A percentile compares a stretch with the other conserved stretches of the same genome.
These are phyloP conservation scores for Junonia oenone DNA, from an alignment of 2,888 invertebrate genomes.

Conservation along the genomic window DNA sequence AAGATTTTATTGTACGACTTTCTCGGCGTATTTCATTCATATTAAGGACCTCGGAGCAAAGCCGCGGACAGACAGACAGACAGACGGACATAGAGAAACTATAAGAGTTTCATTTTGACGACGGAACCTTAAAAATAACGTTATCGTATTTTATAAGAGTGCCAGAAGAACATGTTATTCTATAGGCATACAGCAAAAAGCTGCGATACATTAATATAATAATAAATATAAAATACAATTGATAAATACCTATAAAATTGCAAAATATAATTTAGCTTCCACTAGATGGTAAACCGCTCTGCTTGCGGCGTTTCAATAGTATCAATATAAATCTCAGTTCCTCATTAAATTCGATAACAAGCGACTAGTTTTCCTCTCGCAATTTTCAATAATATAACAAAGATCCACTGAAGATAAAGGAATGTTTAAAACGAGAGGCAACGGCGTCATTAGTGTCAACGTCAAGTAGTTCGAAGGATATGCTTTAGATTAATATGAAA, in stretches of 20 bases:
- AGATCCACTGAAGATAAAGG: not conserved
- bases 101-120: too few relatives aligned
- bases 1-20: too few relatives aligned
- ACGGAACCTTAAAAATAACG: too few relatives aligned
- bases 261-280: not conserved
- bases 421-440: not conserved
- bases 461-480: not conserved
- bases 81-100: too few relatives aligned
- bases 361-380: not conserved
- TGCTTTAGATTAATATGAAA: too few relatives aligned
- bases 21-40: too few relatives aligned
- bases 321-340: conserved; percentile 9
- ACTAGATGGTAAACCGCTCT: conserved; percentile 3
- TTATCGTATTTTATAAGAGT: too few relatives aligned
- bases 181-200: too few relatives aligned
- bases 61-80: too few relatives aligned
- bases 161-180: too few relatives aligned
- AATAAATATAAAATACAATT: not conserved
- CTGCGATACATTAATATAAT: not conserved
- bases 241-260: too few relatives aligned
- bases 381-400: not conserved
- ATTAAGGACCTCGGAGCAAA: too few relatives aligned
- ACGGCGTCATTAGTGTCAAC: not conserved
- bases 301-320: conserved; percentile 1
- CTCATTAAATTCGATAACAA: conserved; percentile 11